Conservation (phyloP, 2,888 invertebrate genomes). For the Tenthredo scrophulariae region DNA sequence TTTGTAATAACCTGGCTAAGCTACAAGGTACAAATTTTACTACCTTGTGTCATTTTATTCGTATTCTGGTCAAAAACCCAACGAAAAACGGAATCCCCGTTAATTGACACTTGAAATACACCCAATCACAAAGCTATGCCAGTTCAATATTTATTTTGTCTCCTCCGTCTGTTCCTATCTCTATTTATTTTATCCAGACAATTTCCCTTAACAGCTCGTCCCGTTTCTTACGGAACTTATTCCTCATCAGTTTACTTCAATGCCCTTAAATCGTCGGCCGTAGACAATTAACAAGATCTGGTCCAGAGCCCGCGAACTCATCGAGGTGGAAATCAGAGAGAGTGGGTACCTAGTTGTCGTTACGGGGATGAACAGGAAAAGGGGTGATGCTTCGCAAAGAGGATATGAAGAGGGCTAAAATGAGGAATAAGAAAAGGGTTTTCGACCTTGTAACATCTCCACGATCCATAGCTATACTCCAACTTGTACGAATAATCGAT, state of each 20-base stretch:
- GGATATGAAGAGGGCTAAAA: neutral
- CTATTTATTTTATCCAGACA: neutral
- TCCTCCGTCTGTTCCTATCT: neutral
- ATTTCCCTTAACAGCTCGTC: conserved; percentile 3
- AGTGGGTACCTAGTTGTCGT: neutral
- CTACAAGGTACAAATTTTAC: conserved; percentile 10
- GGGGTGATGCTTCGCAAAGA: neutral
- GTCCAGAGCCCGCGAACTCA: neutral
- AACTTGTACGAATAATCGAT: conserved; percentile 21
- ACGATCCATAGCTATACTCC: neutral
- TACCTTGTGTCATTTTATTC: neutral
- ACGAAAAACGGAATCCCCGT: neutral
- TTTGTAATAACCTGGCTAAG: neutral
- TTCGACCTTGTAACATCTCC: neutral
- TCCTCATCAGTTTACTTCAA: neutral
- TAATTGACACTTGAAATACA: neutral
- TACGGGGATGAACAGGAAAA: neutral
- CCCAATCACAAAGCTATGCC: neutral
- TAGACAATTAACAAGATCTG: neutral
- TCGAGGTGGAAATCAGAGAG: neutral
- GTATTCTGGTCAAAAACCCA: no score
- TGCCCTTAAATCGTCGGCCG: neutral
- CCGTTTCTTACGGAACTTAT: neutral
- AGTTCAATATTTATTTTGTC: neutral
- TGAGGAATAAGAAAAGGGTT: neutral